These are phyloP conservation scores for Lepus townsendii DNA, from an alignment of 2,797 vertebrate species.

Conservation along the genomic window DNA sequence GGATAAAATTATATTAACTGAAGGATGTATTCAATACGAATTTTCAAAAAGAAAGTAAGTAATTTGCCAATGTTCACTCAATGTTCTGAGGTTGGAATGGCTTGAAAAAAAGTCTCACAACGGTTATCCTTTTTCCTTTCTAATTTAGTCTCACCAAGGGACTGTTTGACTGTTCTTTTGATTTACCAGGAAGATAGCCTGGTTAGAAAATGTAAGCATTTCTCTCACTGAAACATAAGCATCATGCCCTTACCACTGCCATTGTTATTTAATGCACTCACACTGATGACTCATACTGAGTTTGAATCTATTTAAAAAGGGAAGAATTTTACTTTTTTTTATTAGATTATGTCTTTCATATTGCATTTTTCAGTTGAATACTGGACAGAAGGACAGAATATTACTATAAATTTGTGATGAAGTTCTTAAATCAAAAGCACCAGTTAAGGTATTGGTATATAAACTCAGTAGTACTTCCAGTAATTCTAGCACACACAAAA, in stretches of 20 bases:
- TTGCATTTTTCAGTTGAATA: slow-evolving; percentile 6
- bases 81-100: neutral
- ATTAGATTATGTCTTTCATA: neutral
- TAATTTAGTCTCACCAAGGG: neutral
- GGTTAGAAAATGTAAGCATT: neutral
- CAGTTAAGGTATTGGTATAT: neutral
- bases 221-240: neutral
- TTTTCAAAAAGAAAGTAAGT: neutral
- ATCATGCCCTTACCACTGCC: neutral
- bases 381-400: slow-evolving; percentile 5
- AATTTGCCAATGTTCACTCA: slow-evolving; percentile 16
- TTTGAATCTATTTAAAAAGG: slow-evolving; percentile 2
- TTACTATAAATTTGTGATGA: neutral
- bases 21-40: neutral
- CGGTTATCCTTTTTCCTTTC: slow-evolving; percentile 5
- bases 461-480: neutral
- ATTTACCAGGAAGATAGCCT: neutral
- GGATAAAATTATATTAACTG: neutral
- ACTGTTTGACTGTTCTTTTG: slow-evolving; percentile 4
- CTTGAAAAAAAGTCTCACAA: neutral
- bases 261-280: slow-evolving; percentile 13
- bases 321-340: neutral
- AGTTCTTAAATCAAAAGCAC: slow-evolving; percentile 15
- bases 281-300: neutral
- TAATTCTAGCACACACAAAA: neutral